Evolutionary conservation across 2,888 invertebrate species (phyloP), one percentile per base, ranked within the genome.

Genomic region (Campopleginae sp.): DNA sequence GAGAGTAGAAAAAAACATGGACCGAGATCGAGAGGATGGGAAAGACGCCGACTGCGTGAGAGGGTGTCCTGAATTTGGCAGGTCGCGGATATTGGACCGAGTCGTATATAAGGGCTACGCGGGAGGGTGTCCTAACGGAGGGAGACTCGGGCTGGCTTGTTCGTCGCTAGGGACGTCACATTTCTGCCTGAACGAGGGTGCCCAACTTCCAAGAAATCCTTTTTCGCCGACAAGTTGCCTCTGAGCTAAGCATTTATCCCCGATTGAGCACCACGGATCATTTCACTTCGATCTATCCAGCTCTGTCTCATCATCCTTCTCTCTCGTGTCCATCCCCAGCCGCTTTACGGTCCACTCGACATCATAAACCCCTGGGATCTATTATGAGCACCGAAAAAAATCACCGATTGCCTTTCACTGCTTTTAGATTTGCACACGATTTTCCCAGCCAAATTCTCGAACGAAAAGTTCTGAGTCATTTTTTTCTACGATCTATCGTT

Each of bases 81-180:
- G 91, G 87, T 90, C 87, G 89, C 89, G 91, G 91, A 92, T 92
- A 92, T 92, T 90, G 90, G 89, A 90, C 88, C 88, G 87, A 89
- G 88, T 87, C 54, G 71, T 71, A 71, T 44, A 44, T 63, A 72
- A 74, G 74, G 54, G 42, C 74, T 27, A 51, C 63, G 71, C 46
- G 71, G 81, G 76, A 82, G 80, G 81, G 65, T 70, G 68, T 33
- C 81, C 85, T 86, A 51, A 42, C 72, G 44, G 14, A 78, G 71
- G 63, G 51, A 70, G 68, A 63, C 44, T 44, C 31, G 44, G 65
- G 72, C 61, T 82, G 75, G 80, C 58, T 77, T 48, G 79, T 81
- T 76, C 72, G 70, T 80, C 78, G 82, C 66, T 79, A 86, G 86
- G 86, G 85, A 83, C 81, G 84, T 70, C 70, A 74, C 71, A 77